Evolutionary conservation across 2,888 invertebrate genomes (phyloP), one percentile per base, ranked within the genome.

Genomic region (Scotopteryx bipunctaria): DNA sequence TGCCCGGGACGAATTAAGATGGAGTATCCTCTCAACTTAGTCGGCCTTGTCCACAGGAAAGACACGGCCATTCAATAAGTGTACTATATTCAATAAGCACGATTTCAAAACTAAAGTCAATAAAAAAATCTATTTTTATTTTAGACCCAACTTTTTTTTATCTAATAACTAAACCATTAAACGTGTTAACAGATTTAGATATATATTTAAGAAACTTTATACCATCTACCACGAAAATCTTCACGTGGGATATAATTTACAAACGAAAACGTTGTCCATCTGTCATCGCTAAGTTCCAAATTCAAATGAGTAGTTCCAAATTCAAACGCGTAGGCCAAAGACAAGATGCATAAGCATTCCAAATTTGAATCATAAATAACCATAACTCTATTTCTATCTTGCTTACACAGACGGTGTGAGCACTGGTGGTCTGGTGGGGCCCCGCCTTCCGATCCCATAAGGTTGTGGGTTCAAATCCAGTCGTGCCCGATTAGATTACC

Each of bases 241-340:
- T 40, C 31, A 44, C 48, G 38, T 16, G 52, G 17, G 46, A 38
- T 50, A 45, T 41, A 52, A 35, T 44, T 53, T 50, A 58, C 46
- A 51, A 25, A n/a, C n/a, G n/a, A 41, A 33, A 42, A 40, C 38
- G 27, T 33, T 33, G 52, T 47, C 29, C 42, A 45, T 59, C 61
- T 53, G 40, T 61, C 61, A 59, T 38, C 61, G 25, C 15, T 9
- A 27, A 23, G 47, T 49, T 53, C 43, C 33, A 57, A 55, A 59
- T 47, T 50, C 59, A 55, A 59, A 58, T 32, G 55, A 44, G 61
- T 61, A 58, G 56, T 52, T 35, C 54, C 33, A 57, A 55, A 59
- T 47, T 50, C 59, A 55, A 59, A 58, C 31, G 55, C 47, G 61
- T 61, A 58, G 56, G 54, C 38, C 54, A n/a, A n/a, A 46, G 41